phyloP scores from a whole-genome alignment of 2,113 vertebrate genomes.

The Phasianus colchicus region DNA sequence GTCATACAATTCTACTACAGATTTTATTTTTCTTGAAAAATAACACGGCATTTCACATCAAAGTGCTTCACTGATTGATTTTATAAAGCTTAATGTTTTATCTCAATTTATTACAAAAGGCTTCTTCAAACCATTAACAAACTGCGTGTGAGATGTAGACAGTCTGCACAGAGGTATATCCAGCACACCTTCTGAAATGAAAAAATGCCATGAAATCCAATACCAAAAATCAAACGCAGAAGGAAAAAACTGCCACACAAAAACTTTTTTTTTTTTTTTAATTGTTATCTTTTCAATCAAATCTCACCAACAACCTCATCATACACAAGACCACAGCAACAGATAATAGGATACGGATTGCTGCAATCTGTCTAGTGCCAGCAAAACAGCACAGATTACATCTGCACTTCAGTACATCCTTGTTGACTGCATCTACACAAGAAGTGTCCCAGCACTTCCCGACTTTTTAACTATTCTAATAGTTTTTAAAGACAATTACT shows the following conservation, averaged over 20 bases:
- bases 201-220: background rate
- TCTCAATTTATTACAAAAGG: background rate
- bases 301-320: background rate
- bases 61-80: background rate
- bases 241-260: background rate
- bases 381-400: background rate
- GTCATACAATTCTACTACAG: constrained; percentile 33
- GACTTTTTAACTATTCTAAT: background rate
- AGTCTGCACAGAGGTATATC: background rate
- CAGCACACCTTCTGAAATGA: background rate
- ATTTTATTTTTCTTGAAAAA: constrained; percentile 31
- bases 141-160: background rate
- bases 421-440: background rate
- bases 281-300: background rate
- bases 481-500: background rate
- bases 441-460: background rate
- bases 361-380: background rate
- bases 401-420: background rate
- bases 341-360: background rate
- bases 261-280: background rate
- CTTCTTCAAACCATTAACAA: background rate
- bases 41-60: background rate
- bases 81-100: background rate
- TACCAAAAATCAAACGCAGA: background rate
- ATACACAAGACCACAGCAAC: background rate